Percentiles rank a stretch among this genome's conserved stretches.
Conservation (phyloP, 2,888 invertebrate genomes). For the Chaitophorus viminalis region DNA sequence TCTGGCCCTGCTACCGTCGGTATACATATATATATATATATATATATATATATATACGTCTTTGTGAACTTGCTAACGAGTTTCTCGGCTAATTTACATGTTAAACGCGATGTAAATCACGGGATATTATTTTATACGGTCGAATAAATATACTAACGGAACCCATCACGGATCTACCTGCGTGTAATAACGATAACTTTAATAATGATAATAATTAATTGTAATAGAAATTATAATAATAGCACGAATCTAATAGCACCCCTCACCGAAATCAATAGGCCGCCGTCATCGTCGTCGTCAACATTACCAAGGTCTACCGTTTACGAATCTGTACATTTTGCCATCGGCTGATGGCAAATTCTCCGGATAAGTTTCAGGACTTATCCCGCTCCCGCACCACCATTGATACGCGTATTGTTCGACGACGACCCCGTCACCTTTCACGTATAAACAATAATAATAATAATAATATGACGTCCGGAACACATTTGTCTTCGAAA, state of each 20-base stretch:
- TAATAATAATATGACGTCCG: slow-evolving; percentile 5
- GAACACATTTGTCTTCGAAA: slow-evolving; percentile 17
- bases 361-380: neutral
- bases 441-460: neutral
- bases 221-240: no score
- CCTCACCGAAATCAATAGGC: neutral
- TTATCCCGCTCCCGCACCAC: neutral
- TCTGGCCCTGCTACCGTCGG: neutral
- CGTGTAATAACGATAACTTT: neutral
- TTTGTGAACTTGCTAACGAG: slow-evolving; percentile 45
- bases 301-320: neutral
- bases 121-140: slow-evolving; percentile 37
- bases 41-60: neutral
- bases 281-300: no score
- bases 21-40: neutral
- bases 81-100: slow-evolving; percentile 53
- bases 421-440: neutral
- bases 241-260: neutral
- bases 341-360: neutral
- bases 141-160: slow-evolving; percentile 19
- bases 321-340: neutral
- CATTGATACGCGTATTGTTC: neutral
- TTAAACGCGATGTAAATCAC: slow-evolving; percentile 43
- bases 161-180: neutral
- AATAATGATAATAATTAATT: neutral